Evolutionary conservation across 92 coral and sea anemone species (phyloP).

Genomic region (Paramuricea clavata): DNA sequence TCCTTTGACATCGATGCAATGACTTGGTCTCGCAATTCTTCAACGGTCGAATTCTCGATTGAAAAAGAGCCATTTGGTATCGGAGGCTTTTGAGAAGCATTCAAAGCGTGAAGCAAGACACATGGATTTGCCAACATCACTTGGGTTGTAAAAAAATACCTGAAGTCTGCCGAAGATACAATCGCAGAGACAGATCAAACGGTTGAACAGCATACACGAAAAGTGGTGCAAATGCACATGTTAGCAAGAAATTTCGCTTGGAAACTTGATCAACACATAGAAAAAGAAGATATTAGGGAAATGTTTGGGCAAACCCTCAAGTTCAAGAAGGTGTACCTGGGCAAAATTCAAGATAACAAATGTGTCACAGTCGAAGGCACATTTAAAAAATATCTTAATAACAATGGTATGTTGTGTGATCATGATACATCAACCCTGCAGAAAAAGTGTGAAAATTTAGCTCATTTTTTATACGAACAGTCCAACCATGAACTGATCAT

Average conservation of each 20-base stretch:
- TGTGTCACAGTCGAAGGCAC: constrained; percentile 28
- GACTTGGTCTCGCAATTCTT: constrained; percentile 18
- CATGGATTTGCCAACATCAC: constrained; percentile 4
- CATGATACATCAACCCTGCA: constrained; percentile 5
- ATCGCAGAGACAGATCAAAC: constrained; percentile 24
- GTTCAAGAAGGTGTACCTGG: constrained; percentile 39
- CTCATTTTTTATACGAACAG: constrained; percentile 33
- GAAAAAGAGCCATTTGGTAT: constrained; percentile 30
- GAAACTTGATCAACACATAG: not conserved
- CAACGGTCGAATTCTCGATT: not conserved
- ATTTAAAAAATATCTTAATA: no score
- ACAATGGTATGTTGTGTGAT: constrained; percentile 40
- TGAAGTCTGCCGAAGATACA: not conserved
- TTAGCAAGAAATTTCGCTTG: constrained; percentile 34
- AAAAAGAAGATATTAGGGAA: constrained; percentile 16
- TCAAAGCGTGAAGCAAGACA: constrained; percentile 21
- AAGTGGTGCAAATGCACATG: constrained; percentile 50
- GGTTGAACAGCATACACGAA: constrained; percentile 42
- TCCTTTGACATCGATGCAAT: not conserved
- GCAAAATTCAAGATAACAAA: constrained; percentile 31
- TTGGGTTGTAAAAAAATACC: constrained; percentile 46
- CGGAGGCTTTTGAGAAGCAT: constrained; percentile 48
- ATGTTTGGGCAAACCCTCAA: constrained; percentile 31
- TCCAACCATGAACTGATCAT: constrained; percentile 15
- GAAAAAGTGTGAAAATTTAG: constrained; percentile 20